phyloP scores from a whole-genome alignment of 53 echinoderm and acorn worm genomes.

The Temnopleurus reevesii region DNA sequence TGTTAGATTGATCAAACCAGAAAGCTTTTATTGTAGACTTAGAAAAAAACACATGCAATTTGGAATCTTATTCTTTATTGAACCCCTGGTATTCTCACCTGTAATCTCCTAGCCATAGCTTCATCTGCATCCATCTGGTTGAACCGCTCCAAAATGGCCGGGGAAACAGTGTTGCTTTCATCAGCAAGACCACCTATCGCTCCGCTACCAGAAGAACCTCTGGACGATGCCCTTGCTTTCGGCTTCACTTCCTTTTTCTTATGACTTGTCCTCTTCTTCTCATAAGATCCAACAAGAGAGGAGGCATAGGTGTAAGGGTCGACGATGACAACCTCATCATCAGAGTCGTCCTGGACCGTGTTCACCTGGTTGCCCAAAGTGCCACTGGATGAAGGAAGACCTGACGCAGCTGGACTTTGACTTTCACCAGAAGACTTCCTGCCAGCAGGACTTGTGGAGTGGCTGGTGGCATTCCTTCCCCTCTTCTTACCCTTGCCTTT shows the following conservation, averaged over 20 bases:
- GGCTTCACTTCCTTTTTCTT: not conserved
- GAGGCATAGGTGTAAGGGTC: conserved; percentile 19
- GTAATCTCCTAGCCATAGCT: conserved; percentile 80
- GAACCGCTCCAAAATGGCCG: conserved; percentile 27
- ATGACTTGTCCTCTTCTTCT: conserved; percentile 28
- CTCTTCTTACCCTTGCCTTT: not conserved
- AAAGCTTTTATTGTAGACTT: too few relatives aligned
- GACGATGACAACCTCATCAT: conserved; percentile 36
- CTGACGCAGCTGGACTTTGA: not conserved
- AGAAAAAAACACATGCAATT: too few relatives aligned
- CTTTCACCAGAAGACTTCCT: not conserved
- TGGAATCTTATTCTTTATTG: too few relatives aligned
- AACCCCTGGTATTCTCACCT: conserved; percentile 56
- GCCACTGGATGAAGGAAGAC: not conserved
- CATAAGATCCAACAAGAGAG: conserved; percentile 21
- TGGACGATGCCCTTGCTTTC: not conserved
- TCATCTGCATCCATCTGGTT: conserved; percentile 90
- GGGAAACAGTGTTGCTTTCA: conserved; percentile 43
- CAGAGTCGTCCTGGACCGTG: conserved; percentile 1
- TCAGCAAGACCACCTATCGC: not conserved
- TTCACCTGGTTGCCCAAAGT: not conserved
- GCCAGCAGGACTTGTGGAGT: not conserved
- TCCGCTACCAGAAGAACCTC: not conserved
- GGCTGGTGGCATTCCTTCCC: not conserved
- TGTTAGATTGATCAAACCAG: too few relatives aligned